phyloP scores from a whole-genome alignment of 1,140 invertebrate genomes.

The Yoshiicerus persimilis region DNA sequence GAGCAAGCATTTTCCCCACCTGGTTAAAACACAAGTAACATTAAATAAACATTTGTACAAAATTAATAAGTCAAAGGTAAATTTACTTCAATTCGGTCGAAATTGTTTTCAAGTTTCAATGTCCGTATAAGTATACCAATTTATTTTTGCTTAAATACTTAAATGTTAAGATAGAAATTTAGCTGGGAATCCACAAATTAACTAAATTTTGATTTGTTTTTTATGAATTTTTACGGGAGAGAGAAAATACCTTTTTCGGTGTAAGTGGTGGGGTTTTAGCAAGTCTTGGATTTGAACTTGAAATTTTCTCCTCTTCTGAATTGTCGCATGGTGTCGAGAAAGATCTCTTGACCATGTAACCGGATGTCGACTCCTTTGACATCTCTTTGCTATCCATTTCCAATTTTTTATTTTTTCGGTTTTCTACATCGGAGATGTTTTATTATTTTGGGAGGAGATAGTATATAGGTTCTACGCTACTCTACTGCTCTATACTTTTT shows the following conservation, averaged over 20 bases:
- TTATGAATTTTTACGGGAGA: background rate
- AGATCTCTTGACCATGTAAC: conserved; percentile 33
- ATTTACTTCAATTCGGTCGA: too few relatives aligned
- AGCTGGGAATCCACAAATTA: too few relatives aligned
- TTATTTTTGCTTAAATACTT: too few relatives aligned
- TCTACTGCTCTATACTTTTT: background rate
- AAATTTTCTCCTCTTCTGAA: background rate
- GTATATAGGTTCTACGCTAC: background rate
- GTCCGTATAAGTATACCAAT: too few relatives aligned
- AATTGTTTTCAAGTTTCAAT: too few relatives aligned
- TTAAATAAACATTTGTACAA: background rate
- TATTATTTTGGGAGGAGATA: conserved; percentile 17
- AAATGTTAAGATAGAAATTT: too few relatives aligned
- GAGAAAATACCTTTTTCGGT: conserved; percentile 1
- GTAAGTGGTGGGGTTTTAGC: conserved; percentile 37
- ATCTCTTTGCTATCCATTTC: conserved; percentile 3
- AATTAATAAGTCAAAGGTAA: background rate
- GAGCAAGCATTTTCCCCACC: conserved; percentile 36
- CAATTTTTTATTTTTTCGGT: background rate
- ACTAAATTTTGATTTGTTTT: too few relatives aligned
- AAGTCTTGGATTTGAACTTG: conserved; percentile 14
- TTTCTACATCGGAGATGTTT: conserved; percentile 10
- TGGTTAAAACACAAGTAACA: background rate
- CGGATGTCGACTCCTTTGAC: conserved; percentile 17
- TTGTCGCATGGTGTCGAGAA: conserved; percentile 37